phyloP scores from a whole-genome alignment of 2,113 vertebrate species.

The Felis catus region DNA sequence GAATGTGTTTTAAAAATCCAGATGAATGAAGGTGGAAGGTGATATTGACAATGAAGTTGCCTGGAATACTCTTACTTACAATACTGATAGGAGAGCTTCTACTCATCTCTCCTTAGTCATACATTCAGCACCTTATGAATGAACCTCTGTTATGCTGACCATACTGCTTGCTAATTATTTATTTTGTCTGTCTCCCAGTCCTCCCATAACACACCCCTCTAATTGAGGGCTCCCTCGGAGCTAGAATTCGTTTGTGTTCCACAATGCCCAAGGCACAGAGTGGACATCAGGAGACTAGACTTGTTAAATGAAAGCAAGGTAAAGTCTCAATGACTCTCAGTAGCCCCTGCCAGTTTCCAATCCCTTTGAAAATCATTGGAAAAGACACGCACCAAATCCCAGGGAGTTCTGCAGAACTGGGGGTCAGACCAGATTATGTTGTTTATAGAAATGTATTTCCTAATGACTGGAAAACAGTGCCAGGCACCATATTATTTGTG shows the following conservation, averaged over 20 bases:
- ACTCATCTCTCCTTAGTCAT: neutral
- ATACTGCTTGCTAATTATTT: neutral
- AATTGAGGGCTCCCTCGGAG: neutral
- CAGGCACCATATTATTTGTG: conserved; percentile 60
- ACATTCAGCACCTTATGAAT: neutral
- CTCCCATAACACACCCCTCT: neutral
- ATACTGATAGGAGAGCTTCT: neutral
- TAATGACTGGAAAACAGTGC: conserved; percentile 30
- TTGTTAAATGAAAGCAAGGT: neutral
- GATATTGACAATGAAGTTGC: neutral
- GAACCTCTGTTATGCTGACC: neutral
- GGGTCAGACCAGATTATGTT: conserved; percentile 6
- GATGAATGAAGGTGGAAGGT: neutral
- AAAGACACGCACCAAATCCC: conserved; percentile 5
- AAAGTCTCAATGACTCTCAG: neutral
- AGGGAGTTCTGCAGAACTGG: neutral
- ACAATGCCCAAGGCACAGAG: neutral
- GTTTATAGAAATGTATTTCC: conserved; percentile 43
- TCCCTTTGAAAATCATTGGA: neutral
- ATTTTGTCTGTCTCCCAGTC: neutral
- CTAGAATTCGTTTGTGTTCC: neutral
- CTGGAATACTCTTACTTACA: neutral
- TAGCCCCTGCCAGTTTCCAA: neutral
- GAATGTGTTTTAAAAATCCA: neutral
- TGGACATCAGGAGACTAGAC: neutral